Evolutionary conservation across 2,113 vertebrate species (phyloP).

Genomic region (Leptobrachium leishanense): DNA sequence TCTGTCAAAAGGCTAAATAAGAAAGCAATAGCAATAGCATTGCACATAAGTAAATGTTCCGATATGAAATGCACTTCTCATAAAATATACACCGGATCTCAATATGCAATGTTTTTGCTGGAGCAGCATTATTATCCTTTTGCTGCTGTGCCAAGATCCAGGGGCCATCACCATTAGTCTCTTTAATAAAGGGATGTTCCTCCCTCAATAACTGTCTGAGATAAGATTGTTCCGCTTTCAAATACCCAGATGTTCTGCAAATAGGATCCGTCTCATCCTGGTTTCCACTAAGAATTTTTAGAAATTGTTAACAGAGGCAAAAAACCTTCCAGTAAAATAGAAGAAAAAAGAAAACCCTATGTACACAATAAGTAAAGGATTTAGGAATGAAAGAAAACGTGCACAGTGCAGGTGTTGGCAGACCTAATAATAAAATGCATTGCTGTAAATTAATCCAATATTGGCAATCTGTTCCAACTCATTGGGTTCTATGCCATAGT

Average conservation of each 20-base stretch:
- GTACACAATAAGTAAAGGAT: slow-evolving; percentile 8
- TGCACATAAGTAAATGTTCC: no score
- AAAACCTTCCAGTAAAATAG: neutral
- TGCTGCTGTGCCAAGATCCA: neutral
- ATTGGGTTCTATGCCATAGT: no score
- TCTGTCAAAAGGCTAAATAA: no score
- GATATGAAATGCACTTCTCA: no score
- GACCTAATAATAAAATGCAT: neutral
- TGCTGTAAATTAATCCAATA: neutral
- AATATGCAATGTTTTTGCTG: neutral
- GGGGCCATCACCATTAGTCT: slow-evolving; percentile 3
- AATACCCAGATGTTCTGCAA: slow-evolving; percentile 32
- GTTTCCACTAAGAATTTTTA: slow-evolving; percentile 1
- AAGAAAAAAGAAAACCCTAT: slow-evolving; percentile 9
- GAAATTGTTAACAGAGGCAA: neutral
- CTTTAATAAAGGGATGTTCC: slow-evolving; percentile 28
- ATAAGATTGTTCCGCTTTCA: slow-evolving; percentile 28
- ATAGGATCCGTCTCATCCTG: slow-evolving; percentile 39
- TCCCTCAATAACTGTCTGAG: slow-evolving; percentile 2
- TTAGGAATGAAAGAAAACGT: slow-evolving; percentile 13
- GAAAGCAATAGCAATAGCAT: no score
- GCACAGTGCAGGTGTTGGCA: neutral
- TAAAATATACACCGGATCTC: no score
- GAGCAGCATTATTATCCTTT: slow-evolving; percentile 1
- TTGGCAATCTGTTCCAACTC: no score